Evolutionary conservation across 2,113 vertebrate species (phyloP), one percentile per base, ranked within the genome.

Genomic region (Pseudopipra pipra): DNA sequence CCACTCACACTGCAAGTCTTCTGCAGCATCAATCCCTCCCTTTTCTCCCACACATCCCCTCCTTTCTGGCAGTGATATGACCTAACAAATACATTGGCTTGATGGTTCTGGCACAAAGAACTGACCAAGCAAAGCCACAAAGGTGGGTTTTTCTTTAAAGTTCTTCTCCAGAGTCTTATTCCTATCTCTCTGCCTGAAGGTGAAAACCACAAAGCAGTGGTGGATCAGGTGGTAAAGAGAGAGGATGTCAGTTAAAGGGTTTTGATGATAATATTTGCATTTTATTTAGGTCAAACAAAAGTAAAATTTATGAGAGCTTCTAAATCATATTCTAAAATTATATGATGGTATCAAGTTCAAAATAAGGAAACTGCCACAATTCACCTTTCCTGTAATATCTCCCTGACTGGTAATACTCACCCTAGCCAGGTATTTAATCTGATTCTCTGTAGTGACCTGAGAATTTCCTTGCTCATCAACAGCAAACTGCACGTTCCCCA

Each of bases 361-460:
- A 59, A 49, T 22, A 84, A 66, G 56, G 79, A 77, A 58, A 37
- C 3, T 44, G 55, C 41, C 35, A 15, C 18, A 59, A 17, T 31
- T 62, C 23, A 43, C 31, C 33, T 41, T 37, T 21, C 17, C 35
- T 12, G n/a, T 2, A 31, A 0, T 2, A 1, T 5, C 11, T 37
- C 39, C 43, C 39, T 37, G 33, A 8, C 9, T n/a, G 72, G 27
- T 14, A 18, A 18, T 6, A 91, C 98, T 98, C 97, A 99, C 99
- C 98, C 99, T 98, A 76, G 98, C 97, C 97, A 99, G 98, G 93
- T 99, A 99, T 97, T 99, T 99, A 88, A 99, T 99, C 98, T 99
- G 99, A 37, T 98, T 99, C 90, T 99, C 99, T 3, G 98, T 98
- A 24, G 98, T 98, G 96, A 99, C 99, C 95, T 98, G 98, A 63